A percentile compares a stretch with the other conserved stretches of the same genome.
phyloP scores from a whole-genome alignment of 1,140 invertebrate genomes.

The Penaeus chinensis region DNA sequence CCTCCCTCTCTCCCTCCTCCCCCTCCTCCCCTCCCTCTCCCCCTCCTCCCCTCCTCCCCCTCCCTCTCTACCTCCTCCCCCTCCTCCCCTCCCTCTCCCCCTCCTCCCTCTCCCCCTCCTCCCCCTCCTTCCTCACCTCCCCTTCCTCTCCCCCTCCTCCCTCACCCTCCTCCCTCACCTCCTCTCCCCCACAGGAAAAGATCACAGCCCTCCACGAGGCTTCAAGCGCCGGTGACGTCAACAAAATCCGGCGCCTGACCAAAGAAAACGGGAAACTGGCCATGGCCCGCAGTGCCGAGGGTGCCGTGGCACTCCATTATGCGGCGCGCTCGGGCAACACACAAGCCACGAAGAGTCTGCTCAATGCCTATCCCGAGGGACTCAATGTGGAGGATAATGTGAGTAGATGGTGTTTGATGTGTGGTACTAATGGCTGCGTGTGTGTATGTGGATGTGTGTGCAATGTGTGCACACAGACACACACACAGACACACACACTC shows the following conservation, averaged over 20 bases:
- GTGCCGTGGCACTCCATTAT: slow-evolving; percentile 60
- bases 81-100: no score
- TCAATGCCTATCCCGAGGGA: slow-evolving; percentile 47
- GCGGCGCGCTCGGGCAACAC: slow-evolving; percentile 58
- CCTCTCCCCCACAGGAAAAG: slow-evolving; percentile 59
- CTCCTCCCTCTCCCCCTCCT: no score
- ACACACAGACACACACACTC: not conserved
- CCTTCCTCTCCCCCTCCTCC: not conserved
- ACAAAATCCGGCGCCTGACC: slow-evolving; percentile 48
- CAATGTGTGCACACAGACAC: not conserved
- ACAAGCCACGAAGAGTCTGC: slow-evolving; percentile 48
- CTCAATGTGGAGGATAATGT: slow-evolving; percentile 62
- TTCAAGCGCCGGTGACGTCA: slow-evolving; percentile 51
- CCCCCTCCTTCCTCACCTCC: no score
- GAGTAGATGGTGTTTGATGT: not conserved
- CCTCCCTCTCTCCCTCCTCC: no score
- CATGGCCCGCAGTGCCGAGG: slow-evolving; percentile 54
- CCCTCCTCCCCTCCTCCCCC: no score
- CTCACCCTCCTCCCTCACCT: no score
- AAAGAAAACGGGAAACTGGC: slow-evolving; percentile 50
- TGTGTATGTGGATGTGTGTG: not conserved
- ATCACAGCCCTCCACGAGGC: slow-evolving; percentile 65
- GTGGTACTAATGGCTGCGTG: not conserved
- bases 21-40: no score
- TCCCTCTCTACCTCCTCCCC: no score